Evolutionary conservation across 2,797 vertebrate species (phyloP).

Genomic region (Vultur gryphus): DNA sequence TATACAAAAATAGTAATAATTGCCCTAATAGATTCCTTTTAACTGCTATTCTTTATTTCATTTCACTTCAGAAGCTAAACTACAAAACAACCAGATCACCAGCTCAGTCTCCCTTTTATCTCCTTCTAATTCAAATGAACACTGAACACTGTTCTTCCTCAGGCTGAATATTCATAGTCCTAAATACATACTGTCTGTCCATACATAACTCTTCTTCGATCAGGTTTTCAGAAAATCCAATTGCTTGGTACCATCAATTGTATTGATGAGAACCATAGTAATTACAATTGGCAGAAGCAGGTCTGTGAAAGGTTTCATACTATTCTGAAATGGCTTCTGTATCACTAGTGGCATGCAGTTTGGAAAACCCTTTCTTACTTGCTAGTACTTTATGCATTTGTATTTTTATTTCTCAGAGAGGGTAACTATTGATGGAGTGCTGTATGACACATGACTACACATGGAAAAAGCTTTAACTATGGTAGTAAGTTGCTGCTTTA

Average conservation of each 20-base stretch:
- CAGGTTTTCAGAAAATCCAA: background rate
- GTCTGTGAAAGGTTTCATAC: background rate
- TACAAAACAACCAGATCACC: background rate
- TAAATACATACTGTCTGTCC: background rate
- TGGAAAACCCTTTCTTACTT: background rate
- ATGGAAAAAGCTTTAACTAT: background rate
- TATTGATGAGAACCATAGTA: background rate
- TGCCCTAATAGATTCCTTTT: background rate
- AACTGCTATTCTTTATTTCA: background rate
- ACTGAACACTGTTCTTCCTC: background rate
- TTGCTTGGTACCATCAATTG: background rate
- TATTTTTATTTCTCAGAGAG: background rate
- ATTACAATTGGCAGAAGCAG: background rate
- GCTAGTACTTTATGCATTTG: background rate
- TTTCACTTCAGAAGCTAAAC: background rate
- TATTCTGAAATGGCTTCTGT: background rate
- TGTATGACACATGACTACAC: background rate
- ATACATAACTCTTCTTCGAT: background rate
- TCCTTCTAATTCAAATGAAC: background rate
- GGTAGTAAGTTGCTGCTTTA: background rate
- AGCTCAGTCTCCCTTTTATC: background rate
- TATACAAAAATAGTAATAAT: background rate
- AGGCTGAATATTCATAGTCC: background rate
- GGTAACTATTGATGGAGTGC: background rate
- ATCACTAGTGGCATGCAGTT: background rate